Percentiles rank a stretch among this genome's conserved stretches.
phyloP scores from a whole-genome alignment of 2,888 invertebrate species.

The Aporophyla nigra region DNA sequence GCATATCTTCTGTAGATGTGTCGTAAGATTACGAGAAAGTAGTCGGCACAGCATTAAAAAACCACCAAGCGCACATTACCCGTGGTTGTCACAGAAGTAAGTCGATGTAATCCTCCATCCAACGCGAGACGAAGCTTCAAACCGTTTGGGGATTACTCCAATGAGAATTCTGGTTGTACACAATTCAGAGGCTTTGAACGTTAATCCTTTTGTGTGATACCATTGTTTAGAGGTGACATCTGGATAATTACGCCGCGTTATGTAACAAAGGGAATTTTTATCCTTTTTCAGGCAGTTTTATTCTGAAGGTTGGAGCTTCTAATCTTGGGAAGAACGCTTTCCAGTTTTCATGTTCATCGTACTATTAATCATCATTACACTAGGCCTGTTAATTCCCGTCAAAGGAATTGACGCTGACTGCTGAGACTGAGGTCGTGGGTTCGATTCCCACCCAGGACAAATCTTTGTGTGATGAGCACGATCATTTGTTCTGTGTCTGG shows the following conservation, averaged over 20 bases:
- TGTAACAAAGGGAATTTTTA: constrained; percentile 35
- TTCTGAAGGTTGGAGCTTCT: constrained; percentile 18
- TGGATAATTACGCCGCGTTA: constrained; percentile 53
- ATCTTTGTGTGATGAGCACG: too few species aligned
- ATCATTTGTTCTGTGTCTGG: too few species aligned
- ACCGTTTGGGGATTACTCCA: constrained; percentile 56
- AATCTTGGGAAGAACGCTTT: constrained; percentile 17
- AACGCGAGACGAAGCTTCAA: constrained; percentile 35
- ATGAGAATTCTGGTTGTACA: constrained; percentile 56
- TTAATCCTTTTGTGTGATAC: constrained; percentile 51
- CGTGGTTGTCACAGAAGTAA: constrained; percentile 45
- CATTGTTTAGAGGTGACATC: constrained; percentile 53
- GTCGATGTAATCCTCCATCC: constrained; percentile 49
- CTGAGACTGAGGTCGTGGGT: too few species aligned
- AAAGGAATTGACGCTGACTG: too few species aligned
- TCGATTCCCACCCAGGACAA: too few species aligned
- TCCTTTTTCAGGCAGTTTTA: constrained; percentile 22
- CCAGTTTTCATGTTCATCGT: constrained; percentile 6
- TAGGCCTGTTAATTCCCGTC: neutral
- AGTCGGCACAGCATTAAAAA: neutral
- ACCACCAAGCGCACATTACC: constrained; percentile 30
- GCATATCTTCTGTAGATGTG: neutral
- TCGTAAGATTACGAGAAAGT: neutral
- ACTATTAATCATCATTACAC: neutral
- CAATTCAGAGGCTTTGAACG: constrained; percentile 45